Evolutionary conservation across 1,140 invertebrate species (phyloP).

Genomic region (Meloidogyne hapla): DNA sequence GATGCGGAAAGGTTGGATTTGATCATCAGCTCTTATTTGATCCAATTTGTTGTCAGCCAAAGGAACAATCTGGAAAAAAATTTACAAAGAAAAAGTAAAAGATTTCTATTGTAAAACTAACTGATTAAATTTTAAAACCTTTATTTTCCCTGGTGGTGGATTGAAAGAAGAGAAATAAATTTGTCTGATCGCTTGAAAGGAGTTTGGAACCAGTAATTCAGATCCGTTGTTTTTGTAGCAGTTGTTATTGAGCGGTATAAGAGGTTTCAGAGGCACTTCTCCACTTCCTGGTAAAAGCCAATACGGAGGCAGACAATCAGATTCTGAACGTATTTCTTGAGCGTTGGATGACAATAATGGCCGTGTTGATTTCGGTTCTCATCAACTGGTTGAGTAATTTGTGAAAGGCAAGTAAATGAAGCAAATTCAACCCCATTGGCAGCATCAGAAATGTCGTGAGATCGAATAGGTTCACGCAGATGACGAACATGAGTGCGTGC

Average conservation of each 20-base stretch:
- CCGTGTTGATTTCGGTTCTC: neutral
- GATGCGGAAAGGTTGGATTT: slow-evolving; percentile 68
- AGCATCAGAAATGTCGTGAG: slow-evolving; percentile 34
- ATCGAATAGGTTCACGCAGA: slow-evolving; percentile 39
- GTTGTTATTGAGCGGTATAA: slow-evolving; percentile 20
- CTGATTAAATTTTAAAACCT: no score
- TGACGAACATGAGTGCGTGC: slow-evolving; percentile 42
- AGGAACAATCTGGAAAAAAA: slow-evolving; percentile 18
- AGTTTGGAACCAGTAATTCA: neutral
- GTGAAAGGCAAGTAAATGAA: slow-evolving; percentile 35
- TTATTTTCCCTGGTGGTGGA: slow-evolving; percentile 45
- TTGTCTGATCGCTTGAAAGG: slow-evolving; percentile 27
- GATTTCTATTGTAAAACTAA: no score
- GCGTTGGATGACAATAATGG: neutral
- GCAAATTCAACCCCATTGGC: slow-evolving; percentile 36
- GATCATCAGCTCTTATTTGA: slow-evolving; percentile 85
- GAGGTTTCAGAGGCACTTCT: slow-evolving; percentile 33
- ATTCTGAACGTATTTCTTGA: slow-evolving; percentile 17
- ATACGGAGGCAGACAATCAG: slow-evolving; percentile 37
- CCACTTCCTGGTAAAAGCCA: slow-evolving; percentile 30
- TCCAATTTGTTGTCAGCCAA: slow-evolving; percentile 28
- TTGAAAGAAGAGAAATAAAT: slow-evolving; percentile 39
- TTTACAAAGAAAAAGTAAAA: no score
- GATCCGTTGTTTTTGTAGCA: slow-evolving; percentile 7
- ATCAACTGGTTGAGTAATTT: slow-evolving; percentile 29